These are phyloP conservation scores for Enteromius fasciolatus DNA, from an alignment of 2,797 vertebrate genomes.

Conservation along the genomic window DNA sequence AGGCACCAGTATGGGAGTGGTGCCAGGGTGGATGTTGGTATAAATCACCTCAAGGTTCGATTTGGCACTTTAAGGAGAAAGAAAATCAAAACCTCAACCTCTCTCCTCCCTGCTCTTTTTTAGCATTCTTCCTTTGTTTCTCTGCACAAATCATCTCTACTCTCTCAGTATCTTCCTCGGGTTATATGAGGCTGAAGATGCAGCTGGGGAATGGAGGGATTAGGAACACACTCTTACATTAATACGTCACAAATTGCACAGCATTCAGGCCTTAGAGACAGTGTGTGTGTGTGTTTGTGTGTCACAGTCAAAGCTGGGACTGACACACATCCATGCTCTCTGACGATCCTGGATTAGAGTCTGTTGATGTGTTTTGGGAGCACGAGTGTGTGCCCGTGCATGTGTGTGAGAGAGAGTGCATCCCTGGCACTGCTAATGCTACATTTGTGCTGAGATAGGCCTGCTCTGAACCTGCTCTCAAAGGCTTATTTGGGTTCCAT, in stretches of 20 bases:
- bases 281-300: conserved; percentile 28
- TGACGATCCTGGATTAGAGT: conserved; percentile 51
- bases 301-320: conserved; percentile 21
- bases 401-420: conserved; percentile 36
- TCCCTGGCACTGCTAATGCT: conserved; percentile 38
- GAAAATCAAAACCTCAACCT: conserved; percentile 47
- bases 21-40: conserved; percentile 34
- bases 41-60: conserved; percentile 53
- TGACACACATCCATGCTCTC: conserved; percentile 45
- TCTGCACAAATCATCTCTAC: conserved; percentile 18
- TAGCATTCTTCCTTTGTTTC: conserved; percentile 11
- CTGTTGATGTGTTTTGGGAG: conserved; percentile 39
- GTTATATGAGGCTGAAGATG: conserved; percentile 8
- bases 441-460: conserved; percentile 54
- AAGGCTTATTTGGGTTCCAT: conserved; percentile 62
- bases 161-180: background rate
- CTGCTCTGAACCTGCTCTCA: conserved; percentile 54
- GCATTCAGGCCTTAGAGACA: background rate
- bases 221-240: conserved; percentile 37
- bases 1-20: conserved; percentile 4
- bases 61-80: conserved; percentile 47
- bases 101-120: conserved; percentile 14
- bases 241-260: conserved; percentile 43
- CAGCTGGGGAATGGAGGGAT: conserved; percentile 34
- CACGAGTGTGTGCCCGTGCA: background rate